These are phyloP conservation scores for Drosophila cardini DNA, from an alignment of 1,140 invertebrate genomes.

Conservation along the genomic window DNA sequence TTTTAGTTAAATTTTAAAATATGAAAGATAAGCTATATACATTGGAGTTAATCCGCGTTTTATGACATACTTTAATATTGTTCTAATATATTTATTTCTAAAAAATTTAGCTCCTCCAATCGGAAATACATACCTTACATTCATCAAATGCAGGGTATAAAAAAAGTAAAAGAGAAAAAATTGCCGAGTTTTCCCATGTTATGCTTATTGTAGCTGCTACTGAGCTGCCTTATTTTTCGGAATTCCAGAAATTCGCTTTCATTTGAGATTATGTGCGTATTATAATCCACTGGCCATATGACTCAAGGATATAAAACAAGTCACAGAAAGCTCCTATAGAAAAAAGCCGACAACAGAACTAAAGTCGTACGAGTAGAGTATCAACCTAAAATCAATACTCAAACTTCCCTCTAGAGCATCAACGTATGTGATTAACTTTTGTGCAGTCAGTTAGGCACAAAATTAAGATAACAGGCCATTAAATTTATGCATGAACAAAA, in stretches of 20 bases:
- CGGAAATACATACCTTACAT: background rate
- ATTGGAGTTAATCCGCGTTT: too few relatives aligned
- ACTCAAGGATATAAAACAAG: constrained; percentile 41
- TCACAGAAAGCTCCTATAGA: too few relatives aligned
- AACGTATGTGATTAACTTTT: constrained; percentile 73
- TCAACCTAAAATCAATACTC: constrained; percentile 68
- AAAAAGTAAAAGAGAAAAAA: constrained; percentile 54
- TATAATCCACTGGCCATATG: constrained; percentile 67
- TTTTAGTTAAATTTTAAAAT: too few relatives aligned
- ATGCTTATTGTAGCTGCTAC: constrained; percentile 18
- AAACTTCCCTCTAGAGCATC: constrained; percentile 41
- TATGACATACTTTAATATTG: too few relatives aligned
- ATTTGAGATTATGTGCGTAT: constrained; percentile 72
- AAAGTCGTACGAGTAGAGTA: constrained; percentile 19
- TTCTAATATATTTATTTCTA: too few relatives aligned
- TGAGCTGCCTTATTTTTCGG: constrained; percentile 69
- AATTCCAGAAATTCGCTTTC: constrained; percentile 80
- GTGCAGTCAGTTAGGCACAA: constrained; percentile 73
- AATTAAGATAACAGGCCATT: constrained; percentile 75
- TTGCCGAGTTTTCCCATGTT: constrained; percentile 27
- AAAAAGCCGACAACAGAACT: too few relatives aligned
- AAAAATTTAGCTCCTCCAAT: too few relatives aligned
- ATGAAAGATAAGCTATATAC: too few relatives aligned
- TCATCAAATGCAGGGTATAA: constrained; percentile 20
- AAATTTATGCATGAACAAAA: constrained; percentile 76